A percentile compares a stretch with the other conserved stretches of the same genome.
Conservation (phyloP, 2,797 vertebrate species). For the Gallinago nigripennis region DNA sequence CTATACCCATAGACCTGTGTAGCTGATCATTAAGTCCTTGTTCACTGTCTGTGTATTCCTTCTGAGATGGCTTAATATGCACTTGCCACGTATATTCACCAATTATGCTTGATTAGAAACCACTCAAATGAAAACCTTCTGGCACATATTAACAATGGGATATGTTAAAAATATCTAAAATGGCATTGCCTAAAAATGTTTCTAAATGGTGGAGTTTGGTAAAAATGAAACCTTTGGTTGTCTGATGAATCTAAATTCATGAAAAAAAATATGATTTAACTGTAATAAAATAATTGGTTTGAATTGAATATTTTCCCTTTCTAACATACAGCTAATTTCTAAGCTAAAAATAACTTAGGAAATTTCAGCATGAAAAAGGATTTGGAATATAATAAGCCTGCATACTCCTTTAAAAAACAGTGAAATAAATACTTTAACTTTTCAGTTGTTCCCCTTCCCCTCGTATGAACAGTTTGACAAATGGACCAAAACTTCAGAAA, state of each 20-base stretch:
- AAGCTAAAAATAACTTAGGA: background rate
- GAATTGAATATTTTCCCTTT: background rate
- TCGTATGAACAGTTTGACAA: background rate
- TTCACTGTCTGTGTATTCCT: background rate
- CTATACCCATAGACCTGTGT: background rate
- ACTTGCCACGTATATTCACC: background rate
- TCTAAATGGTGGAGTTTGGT: background rate
- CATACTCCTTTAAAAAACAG: background rate
- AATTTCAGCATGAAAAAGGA: background rate
- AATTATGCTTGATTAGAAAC: background rate
- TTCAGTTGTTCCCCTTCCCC: background rate
- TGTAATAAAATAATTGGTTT: background rate
- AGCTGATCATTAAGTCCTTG: background rate
- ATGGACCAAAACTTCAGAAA: background rate
- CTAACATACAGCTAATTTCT: background rate
- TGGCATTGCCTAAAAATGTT: background rate
- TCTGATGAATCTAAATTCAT: background rate
- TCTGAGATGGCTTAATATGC: background rate
- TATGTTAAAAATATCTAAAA: background rate
- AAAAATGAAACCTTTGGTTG: background rate
- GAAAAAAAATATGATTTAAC: background rate
- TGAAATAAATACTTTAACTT: background rate
- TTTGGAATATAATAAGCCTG: background rate
- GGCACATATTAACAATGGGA: background rate
- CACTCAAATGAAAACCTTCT: background rate